A percentile compares a stretch with the other conserved stretches of the same genome.
Conservation (phyloP, 2,888 invertebrate genomes). For the Labia minor region DNA sequence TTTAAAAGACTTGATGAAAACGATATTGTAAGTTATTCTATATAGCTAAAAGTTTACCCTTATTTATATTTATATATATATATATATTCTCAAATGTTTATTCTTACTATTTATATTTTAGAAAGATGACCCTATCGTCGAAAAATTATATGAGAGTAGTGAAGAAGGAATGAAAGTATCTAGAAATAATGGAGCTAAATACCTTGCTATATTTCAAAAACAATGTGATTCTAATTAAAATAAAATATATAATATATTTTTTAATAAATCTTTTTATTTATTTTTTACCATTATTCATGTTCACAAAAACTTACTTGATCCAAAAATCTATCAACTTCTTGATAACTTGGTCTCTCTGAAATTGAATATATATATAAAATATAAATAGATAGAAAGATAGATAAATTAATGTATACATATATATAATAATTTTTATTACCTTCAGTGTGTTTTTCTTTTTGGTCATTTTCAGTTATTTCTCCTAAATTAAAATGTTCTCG, state of each 20-base stretch:
- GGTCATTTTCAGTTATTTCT: background rate
- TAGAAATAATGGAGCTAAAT: slow-evolving; percentile 88
- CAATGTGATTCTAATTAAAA: slow-evolving; percentile 39
- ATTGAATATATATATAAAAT: too few relatives aligned
- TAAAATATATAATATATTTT: background rate
- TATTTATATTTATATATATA: slow-evolving; percentile 31
- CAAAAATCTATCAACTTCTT: slow-evolving; percentile 5
- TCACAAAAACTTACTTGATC: background rate
- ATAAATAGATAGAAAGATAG: too few relatives aligned
- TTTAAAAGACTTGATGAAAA: slow-evolving; percentile 63
- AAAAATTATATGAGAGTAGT: slow-evolving; percentile 79
- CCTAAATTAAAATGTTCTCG: slow-evolving; percentile 32
- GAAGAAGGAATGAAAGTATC: slow-evolving; percentile 98
- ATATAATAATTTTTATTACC: background rate
- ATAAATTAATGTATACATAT: background rate
- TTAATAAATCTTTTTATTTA: slow-evolving; percentile 8
- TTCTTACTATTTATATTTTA: slow-evolving; percentile 36
- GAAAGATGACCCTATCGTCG: slow-evolving; percentile 75
- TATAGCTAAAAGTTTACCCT: too few relatives aligned
- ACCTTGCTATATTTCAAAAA: slow-evolving; percentile 77
- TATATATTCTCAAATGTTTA: slow-evolving; percentile 36
- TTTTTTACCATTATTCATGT: background rate
- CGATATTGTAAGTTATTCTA: slow-evolving; percentile 54
- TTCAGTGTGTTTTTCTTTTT: background rate
- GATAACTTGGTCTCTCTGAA: slow-evolving; percentile 9